These are phyloP conservation scores for Acrocephalus arundinaceus DNA, from an alignment of 2,113 vertebrate genomes.

Conservation along the genomic window DNA sequence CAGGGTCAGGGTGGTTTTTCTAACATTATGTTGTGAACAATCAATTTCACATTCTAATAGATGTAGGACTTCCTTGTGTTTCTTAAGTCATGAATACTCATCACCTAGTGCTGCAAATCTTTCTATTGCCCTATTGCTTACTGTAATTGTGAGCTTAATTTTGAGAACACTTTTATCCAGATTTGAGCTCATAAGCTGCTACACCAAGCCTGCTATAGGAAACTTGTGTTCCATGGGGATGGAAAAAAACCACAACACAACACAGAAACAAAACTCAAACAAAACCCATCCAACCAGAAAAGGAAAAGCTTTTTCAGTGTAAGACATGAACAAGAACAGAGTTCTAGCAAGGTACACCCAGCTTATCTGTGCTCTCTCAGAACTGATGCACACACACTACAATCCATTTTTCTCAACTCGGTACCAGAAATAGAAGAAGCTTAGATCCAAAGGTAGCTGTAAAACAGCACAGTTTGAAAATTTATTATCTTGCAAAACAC, in stretches of 20 bases:
- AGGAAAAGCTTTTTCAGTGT: not conserved
- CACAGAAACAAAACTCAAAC: not conserved
- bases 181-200: not conserved
- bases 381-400: not conserved
- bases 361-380: not conserved
- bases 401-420: not conserved
- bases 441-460: not conserved
- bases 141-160: not conserved
- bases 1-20: not conserved
- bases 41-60: not conserved
- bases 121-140: not conserved
- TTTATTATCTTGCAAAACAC: not conserved
- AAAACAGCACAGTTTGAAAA: not conserved
- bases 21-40: not conserved
- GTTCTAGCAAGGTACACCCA: not conserved
- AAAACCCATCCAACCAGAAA: not conserved
- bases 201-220: not conserved
- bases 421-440: not conserved
- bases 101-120: not conserved
- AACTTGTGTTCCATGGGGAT: fast-evolving
- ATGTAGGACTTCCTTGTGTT: not conserved
- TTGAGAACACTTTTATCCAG: not conserved
- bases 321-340: not conserved
- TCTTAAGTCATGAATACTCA: not conserved
- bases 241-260: no score